These are phyloP conservation scores for Myotis daubentonii DNA, from an alignment of 2,797 vertebrate species.

Conservation along the genomic window DNA sequence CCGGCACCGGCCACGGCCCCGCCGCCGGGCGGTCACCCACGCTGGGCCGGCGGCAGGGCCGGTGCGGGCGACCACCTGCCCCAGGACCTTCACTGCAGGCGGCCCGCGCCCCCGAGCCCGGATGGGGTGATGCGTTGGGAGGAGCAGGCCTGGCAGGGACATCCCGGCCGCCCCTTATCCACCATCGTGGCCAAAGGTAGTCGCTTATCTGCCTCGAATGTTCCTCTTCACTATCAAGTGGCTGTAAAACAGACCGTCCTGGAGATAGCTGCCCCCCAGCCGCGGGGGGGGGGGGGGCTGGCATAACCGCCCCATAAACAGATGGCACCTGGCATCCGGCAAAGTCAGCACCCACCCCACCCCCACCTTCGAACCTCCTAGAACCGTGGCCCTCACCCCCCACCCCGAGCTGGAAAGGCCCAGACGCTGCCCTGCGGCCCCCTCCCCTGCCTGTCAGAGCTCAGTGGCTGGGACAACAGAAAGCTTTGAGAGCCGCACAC, in stretches of 20 bases:
- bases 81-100: not conserved
- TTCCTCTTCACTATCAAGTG: not conserved
- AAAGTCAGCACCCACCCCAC: not conserved
- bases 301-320: too few relatives aligned
- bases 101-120: not conserved
- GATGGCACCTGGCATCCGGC: not conserved
- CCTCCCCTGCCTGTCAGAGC: not conserved
- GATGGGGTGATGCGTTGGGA: not conserved
- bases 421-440: rapidly evolving
- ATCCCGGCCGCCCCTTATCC: not conserved
- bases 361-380: not conserved
- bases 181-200: slow-evolving; percentile 36
- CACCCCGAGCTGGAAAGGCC: too few relatives aligned
- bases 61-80: rapidly evolving
- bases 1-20: not conserved
- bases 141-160: not conserved
- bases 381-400: rapidly evolving
- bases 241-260: not conserved
- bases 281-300: not conserved
- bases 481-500: too few relatives aligned
- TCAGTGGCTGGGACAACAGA: not conserved
- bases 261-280: not conserved
- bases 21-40: rapidly evolving
- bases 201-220: not conserved
- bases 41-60: not conserved